Evolutionary conservation across 2,113 vertebrate genomes (phyloP), one percentile per base, ranked within the genome.

Genomic region (Sterna hirundo): DNA sequence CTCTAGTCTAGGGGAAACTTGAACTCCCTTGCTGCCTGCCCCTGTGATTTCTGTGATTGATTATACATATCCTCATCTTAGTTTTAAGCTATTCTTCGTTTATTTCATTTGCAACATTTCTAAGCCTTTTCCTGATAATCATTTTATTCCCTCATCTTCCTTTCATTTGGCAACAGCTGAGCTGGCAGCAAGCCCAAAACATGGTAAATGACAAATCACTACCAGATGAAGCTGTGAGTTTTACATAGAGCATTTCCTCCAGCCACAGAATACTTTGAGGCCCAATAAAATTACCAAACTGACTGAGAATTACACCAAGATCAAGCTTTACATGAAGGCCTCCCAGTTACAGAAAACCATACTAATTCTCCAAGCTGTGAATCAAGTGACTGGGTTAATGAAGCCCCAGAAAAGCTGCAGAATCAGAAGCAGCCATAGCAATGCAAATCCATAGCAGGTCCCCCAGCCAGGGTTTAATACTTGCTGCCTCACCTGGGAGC

Each of bases 161-260:
- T 96, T 97, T 97, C 88, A 82, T 95, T 97, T 97, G 95, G 97
- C 97, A 98, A 97, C 97, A 97, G 97, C 97, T 98, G 96, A 97
- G 88, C 97, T 98, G 98, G 98, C 98, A 97, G 71, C 83, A 77
- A 97, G 98, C 98, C 98, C 90, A 94, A 97, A 98, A 95, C 98
- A 97, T 88, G 95, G 93, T 94, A 96, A 98, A 97, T 95, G 98
- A 98, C 98, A 99, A 99, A 99, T 99, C 97, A 98, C 97, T 99
- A 98, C 98, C 98, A 99, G 98, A 98, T 98, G 98, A 98, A 97
- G 94, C 95, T 92, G 58, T 46, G 89, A 93, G 96, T 96, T 98
- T 97, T 96, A 98, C 97, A 97, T 2, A 69, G 88, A 97, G 91
- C 83, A 90, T 97, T 98, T 98, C 98, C 98, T 98, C 91, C 92